Conservation (phyloP, 2,888 invertebrate genomes). For the Mythimna lalbum region DNA sequence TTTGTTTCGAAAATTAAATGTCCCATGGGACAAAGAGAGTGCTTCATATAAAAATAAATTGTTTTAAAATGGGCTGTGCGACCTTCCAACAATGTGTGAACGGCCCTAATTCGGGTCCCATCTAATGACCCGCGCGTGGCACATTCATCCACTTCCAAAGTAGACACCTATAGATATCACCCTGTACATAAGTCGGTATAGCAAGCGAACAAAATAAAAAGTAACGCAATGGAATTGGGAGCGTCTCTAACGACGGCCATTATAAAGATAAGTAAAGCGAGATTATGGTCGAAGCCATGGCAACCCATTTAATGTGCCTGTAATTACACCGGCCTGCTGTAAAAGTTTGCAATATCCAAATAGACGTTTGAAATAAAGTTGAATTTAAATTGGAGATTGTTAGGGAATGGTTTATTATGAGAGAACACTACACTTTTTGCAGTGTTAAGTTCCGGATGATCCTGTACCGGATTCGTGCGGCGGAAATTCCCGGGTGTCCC, state of each 20-base stretch:
- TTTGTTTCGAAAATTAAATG: slow-evolving; percentile 42
- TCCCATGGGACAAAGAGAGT: slow-evolving; percentile 24
- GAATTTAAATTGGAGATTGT: slow-evolving; percentile 17
- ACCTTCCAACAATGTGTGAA: slow-evolving; percentile 37
- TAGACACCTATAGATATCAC: neutral
- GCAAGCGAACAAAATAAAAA: slow-evolving; percentile 53
- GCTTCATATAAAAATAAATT: slow-evolving; percentile 41
- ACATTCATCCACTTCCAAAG: slow-evolving; percentile 3
- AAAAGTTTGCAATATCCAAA: slow-evolving; percentile 54
- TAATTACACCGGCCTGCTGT: slow-evolving; percentile 41
- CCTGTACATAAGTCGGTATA: slow-evolving; percentile 11
- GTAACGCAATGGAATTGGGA: slow-evolving; percentile 60
- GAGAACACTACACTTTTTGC: neutral
- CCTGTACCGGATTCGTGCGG: no score
- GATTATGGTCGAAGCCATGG: slow-evolving; percentile 59
- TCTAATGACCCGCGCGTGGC: slow-evolving; percentile 45
- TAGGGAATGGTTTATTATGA: neutral
- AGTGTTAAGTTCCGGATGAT: neutral
- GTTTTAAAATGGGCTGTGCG: slow-evolving; percentile 36
- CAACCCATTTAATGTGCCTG: slow-evolving; percentile 52
- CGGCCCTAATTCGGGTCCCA: slow-evolving; percentile 28
- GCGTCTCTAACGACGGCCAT: slow-evolving; percentile 67
- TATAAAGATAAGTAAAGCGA: slow-evolving; percentile 66
- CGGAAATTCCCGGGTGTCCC: no score
- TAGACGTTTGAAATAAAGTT: slow-evolving; percentile 40